Percentiles rank a stretch among this genome's conserved stretches.
phyloP scores from a whole-genome alignment of 2,797 vertebrate species.

The Propithecus deckenii region DNA sequence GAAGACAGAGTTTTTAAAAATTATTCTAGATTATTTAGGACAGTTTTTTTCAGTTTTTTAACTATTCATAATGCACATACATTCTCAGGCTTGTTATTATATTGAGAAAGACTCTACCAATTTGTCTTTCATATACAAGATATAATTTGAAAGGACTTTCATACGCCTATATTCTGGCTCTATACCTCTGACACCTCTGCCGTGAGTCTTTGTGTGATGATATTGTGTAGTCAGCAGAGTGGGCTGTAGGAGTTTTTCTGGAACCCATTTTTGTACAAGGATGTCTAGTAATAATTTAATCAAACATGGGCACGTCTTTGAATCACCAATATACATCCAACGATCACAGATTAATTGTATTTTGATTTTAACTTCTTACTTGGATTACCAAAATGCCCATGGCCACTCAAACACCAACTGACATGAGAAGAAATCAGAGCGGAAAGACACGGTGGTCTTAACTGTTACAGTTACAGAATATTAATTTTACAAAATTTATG shows the following conservation, averaged over 20 bases:
- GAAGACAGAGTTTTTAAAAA: not conserved
- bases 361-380: not conserved
- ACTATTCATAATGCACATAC: not conserved
- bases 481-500: not conserved
- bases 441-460: not conserved
- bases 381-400: not conserved
- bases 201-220: not conserved
- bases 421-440: not conserved
- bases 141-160: not conserved
- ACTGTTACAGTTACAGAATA: not conserved
- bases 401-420: not conserved
- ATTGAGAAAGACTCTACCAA: not conserved
- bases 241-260: not conserved
- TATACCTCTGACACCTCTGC: not conserved
- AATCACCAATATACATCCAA: not conserved
- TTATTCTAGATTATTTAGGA: not conserved
- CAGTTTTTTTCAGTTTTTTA: not conserved
- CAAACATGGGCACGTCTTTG: not conserved
- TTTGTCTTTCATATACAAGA: not conserved
- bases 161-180: not conserved
- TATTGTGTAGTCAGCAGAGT: not conserved
- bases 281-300: not conserved
- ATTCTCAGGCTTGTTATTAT: not conserved
- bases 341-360: not conserved
- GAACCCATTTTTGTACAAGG: not conserved